Base-by-base conservation (phyloP, 2,888 invertebrate genomes). In the Agapetus fuscipes region DNA sequence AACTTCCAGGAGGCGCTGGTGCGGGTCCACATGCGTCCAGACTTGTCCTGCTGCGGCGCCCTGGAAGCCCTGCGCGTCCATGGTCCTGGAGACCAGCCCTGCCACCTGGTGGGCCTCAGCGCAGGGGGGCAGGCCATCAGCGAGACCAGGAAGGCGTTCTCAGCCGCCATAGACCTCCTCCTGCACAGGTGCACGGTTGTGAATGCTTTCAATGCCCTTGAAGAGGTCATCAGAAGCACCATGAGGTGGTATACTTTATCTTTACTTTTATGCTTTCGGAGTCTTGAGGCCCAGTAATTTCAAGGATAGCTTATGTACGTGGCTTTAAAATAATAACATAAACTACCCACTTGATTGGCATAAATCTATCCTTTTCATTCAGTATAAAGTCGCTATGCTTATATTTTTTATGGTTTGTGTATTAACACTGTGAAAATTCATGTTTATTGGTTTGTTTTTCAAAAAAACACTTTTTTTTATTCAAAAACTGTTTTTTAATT, bases 111-210 rank as follows among this genome's bases (percentile, higher is more conserved):
- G 0, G 69, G 65, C 1, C 57, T 66, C 0, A 65, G 60, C 1
- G 64, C 61, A 2, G 70, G 63, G 4, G 72, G 61, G 2, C 70
- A 61, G 43, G 66, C 61, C 50, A 71, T 60, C 2, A 54, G 53
- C 12, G 66, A 64, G 49, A 62, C 60, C 25, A 73, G 60, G 52
- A 65, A 56, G 50, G 64, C 59, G 14, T 71, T 66, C 52, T 56
- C 58, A 50, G 61, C 59, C 49, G 70, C 56, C 26, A 51, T 64
- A 2, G 52, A 54, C 28, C 58, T 66, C 5, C 55, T 72, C 1
- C 64, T 75, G 30, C 69, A 67, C 50, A 71, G 70, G 29, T 70
- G 72, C 0, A 68, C 72, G 1, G 58, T 69, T 45, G 58, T 66
- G 34, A 64, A 62, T 39, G 64, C 59, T 14, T 68, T 69, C 39